Percentiles rank a stretch among this genome's conserved stretches.
Conservation (phyloP, 2,113 vertebrate genomes). For the Nymphicus hollandicus region DNA sequence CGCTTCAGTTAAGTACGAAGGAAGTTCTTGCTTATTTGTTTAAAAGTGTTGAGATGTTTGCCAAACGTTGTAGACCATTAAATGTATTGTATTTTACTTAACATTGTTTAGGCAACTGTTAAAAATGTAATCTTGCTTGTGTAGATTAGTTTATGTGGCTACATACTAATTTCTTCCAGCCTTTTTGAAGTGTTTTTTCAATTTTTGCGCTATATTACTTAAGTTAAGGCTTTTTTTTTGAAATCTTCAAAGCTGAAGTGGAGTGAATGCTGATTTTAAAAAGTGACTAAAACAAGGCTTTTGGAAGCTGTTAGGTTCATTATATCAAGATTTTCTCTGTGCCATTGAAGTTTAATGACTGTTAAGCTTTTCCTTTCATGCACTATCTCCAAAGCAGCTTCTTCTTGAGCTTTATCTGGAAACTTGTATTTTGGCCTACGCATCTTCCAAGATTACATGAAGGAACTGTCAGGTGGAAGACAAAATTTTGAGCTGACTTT, state of each 20-base stretch:
- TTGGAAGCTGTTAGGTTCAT: not conserved
- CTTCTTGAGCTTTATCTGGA: not conserved
- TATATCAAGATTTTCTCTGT: not conserved
- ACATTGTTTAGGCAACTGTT: not conserved
- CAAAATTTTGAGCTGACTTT: not conserved
- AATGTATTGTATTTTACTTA: not conserved
- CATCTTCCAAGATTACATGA: not conserved
- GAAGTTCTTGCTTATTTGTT: not conserved
- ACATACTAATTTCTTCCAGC: not conserved
- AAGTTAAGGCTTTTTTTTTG: not conserved
- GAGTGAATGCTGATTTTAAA: not conserved
- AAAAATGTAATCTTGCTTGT: not conserved
- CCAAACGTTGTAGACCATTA: too few species aligned
- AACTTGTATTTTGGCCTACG: not conserved
- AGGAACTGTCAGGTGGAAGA: not conserved
- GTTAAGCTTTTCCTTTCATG: not conserved
- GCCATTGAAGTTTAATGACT: accelerated
- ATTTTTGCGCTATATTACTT: not conserved
- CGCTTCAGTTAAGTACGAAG: not conserved
- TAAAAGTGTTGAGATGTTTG: not conserved
- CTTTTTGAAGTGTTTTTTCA: not conserved
- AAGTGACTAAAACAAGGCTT: not conserved
- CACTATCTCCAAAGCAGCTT: not conserved
- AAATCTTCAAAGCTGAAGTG: not conserved
- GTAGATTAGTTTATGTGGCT: not conserved